Conservation (phyloP, 2,888 invertebrate species). For the Pegoplata infirma region DNA sequence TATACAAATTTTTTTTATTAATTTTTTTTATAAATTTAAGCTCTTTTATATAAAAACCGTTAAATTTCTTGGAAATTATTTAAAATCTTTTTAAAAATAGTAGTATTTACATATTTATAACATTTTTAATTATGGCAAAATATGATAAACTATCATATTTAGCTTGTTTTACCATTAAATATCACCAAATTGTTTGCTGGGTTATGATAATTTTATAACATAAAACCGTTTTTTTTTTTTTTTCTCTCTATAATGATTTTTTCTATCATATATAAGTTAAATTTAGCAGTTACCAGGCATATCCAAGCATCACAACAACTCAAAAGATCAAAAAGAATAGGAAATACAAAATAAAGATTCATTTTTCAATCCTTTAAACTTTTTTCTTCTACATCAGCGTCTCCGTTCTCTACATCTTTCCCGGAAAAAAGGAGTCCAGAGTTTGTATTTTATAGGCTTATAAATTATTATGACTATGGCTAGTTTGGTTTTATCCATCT, state of each 20-base stretch:
- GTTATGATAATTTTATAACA: slow-evolving; percentile 21
- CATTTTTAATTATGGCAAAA: too few relatives aligned
- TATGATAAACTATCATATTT: too few relatives aligned
- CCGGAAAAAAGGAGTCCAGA: neutral
- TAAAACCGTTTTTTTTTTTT: slow-evolving; percentile 10
- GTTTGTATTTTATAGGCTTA: neutral
- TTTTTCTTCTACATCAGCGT: neutral
- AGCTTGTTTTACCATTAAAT: too few relatives aligned
- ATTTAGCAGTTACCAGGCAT: slow-evolving; percentile 37
- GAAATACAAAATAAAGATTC: slow-evolving; percentile 2
- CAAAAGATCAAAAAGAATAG: slow-evolving; percentile 8
- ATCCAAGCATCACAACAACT: slow-evolving; percentile 50
- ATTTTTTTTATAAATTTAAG: too few relatives aligned
- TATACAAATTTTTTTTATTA: too few relatives aligned
- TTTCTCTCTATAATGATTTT: slow-evolving; percentile 4
- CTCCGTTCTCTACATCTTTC: neutral
- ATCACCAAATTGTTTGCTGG: slow-evolving; percentile 56
- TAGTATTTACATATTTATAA: too few relatives aligned
- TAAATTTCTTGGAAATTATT: too few relatives aligned
- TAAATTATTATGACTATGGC: slow-evolving; percentile 36
- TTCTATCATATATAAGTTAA: neutral
- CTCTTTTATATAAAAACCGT: too few relatives aligned
- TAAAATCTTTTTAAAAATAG: too few relatives aligned
- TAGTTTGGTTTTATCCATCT: slow-evolving; percentile 31
- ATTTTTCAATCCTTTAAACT: too few relatives aligned